Base-by-base conservation (phyloP, 2,888 invertebrate species). In the Cheilosia urbana region DNA sequence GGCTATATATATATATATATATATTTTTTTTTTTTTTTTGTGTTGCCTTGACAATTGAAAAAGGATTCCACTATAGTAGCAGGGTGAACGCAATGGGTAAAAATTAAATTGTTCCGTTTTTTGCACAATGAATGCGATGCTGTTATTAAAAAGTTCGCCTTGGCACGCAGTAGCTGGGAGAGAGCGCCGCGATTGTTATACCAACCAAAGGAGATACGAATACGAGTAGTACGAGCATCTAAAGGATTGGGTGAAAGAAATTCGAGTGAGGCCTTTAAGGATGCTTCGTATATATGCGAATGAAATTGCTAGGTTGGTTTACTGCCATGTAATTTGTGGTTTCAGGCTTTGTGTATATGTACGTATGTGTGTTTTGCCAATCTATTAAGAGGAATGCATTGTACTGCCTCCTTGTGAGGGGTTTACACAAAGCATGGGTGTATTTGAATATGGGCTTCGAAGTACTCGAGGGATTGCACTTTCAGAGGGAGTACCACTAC, bases 131-230 rank as follows among this genome's bases (percentile, higher is more conserved):
- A 80, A 85, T 85, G 71, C 66, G 76, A 81, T 76, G 85, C 85
- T 68, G 85, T 85, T 85, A 85, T 85, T 85, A 85, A 80, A 81
- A 85, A 80, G 51, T 72, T 81, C 80, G 76, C 72, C 76, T 77
- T 80, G 75, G 75, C 71, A 63, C 30, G 9, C 37, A 72, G 45
- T 21, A 40, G 5, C 34, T 19, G 15, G 13, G 24, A 53, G n/a
- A 30, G 71, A 51, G 19, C 13, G 40, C 19, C 19, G 49, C 51
- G 17, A 49, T 57, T 58, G 30, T 42, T 15, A 55, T 19, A 42
- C 40, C 9, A 58, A 27, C 58, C 51, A 40, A 62, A 55, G 49
- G 51, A 53, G 68, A 60, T 53, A 21, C n/a, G 53, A 34, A 34
- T 2, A 11, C 49, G 34, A 40, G 60, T 34, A 24, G 24, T 24